Conservation (phyloP, 2,113 vertebrate genomes). For the Leuciscus idus region DNA sequence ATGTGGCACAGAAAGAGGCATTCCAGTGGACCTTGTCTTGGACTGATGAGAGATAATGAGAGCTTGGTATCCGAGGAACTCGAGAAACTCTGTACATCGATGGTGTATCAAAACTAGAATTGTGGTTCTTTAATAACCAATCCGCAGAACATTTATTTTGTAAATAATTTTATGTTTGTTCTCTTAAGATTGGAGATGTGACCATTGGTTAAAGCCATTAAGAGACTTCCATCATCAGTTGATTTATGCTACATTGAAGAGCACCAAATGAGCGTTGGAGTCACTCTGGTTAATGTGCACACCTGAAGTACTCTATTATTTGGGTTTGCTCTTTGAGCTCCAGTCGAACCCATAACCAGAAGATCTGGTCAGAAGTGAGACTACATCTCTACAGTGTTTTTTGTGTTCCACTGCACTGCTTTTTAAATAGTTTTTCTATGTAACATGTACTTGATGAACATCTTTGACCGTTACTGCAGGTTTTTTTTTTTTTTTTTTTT, state of each 20-base stretch:
- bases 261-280: slow-evolving; percentile 11
- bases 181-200: background rate
- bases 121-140: background rate
- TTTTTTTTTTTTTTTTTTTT: background rate
- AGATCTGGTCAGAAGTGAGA: background rate
- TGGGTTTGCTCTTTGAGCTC: background rate
- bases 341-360: background rate
- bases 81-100: background rate
- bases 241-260: background rate
- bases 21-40: background rate
- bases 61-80: slow-evolving; percentile 26
- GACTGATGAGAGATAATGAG: slow-evolving; percentile 47
- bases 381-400: too few species aligned
- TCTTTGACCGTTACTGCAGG: background rate
- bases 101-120: slow-evolving; percentile 9
- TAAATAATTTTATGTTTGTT: background rate
- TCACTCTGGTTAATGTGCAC: slow-evolving; percentile 5
- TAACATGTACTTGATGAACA: background rate
- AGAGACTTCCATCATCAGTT: background rate
- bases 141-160: background rate
- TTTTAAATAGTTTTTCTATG: background rate
- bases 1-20: slow-evolving; percentile 14
- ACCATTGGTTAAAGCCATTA: background rate
- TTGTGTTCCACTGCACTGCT: background rate
- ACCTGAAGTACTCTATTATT: slow-evolving; percentile 30